phyloP scores from a whole-genome alignment of 2,888 invertebrate genomes.

The Dendrolimus pini region DNA sequence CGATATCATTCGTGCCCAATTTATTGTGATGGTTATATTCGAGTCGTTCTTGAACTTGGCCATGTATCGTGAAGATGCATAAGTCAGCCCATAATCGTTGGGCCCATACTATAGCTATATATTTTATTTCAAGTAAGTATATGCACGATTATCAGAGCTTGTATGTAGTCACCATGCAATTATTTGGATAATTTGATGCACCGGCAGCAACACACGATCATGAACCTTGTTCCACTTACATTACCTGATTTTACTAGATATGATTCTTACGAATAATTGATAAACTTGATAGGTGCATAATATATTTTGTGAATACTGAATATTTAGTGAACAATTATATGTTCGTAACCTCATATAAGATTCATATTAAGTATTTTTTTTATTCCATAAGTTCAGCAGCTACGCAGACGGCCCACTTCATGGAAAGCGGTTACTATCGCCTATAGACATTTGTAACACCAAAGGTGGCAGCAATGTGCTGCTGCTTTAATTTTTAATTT shows the following conservation, averaged over 20 bases:
- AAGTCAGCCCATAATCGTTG: slow-evolving; percentile 19
- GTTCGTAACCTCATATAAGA: too few relatives aligned
- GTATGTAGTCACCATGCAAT: not conserved
- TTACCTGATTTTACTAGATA: slow-evolving; percentile 48
- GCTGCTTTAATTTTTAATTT: too few relatives aligned
- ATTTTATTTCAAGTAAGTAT: not conserved
- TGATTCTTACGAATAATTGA: slow-evolving; percentile 24
- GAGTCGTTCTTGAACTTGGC: slow-evolving; percentile 63
- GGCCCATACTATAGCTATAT: slow-evolving; percentile 7
- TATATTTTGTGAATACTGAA: too few relatives aligned
- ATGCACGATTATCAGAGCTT: not conserved
- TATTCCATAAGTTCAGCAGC: too few relatives aligned
- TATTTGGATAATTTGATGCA: slow-evolving; percentile 44
- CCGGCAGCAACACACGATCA: slow-evolving; percentile 51
- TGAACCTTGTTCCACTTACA: slow-evolving; percentile 72
- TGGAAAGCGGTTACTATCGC: too few relatives aligned
- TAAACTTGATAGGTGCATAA: too few relatives aligned
- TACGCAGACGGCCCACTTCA: too few relatives aligned
- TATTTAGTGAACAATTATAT: too few relatives aligned
- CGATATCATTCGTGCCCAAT: slow-evolving; percentile 69
- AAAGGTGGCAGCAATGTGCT: too few relatives aligned
- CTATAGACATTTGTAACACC: too few relatives aligned
- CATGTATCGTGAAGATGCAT: slow-evolving; percentile 36
- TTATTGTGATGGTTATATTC: slow-evolving; percentile 45
- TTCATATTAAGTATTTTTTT: too few relatives aligned